These are phyloP conservation scores for Phyllotreta cruciferae DNA, from an alignment of 2,888 invertebrate genomes.

Conservation along the genomic window DNA sequence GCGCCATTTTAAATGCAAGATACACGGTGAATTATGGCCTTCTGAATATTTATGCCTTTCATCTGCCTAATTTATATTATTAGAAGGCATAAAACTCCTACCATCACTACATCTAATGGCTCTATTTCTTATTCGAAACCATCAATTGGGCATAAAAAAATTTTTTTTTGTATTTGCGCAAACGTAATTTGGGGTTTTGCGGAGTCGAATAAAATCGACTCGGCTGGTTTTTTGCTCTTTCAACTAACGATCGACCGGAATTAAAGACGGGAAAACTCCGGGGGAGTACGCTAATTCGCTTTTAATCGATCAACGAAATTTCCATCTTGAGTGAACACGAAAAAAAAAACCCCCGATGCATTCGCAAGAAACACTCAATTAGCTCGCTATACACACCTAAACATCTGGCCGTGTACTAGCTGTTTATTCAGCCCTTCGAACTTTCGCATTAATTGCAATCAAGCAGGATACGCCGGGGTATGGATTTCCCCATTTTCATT, in stretches of 20 bases:
- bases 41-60: constrained; percentile 50
- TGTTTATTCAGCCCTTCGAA: background rate
- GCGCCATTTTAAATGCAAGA: constrained; percentile 53
- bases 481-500: constrained; percentile 12
- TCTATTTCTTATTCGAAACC: too few relatives aligned
- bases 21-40: constrained; percentile 47
- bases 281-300: background rate
- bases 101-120: too few relatives aligned
- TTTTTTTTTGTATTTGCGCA: too few relatives aligned
- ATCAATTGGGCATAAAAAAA: too few relatives aligned
- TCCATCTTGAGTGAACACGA: too few relatives aligned
- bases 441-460: constrained; percentile 12
- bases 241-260: background rate
- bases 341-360: too few relatives aligned
- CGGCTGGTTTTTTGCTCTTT: background rate
- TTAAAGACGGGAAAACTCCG: background rate
- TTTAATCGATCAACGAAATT: background rate
- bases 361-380: too few relatives aligned
- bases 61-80: constrained; percentile 45
- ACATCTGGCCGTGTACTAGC: too few relatives aligned
- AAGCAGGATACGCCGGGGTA: background rate
- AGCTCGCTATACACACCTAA: too few relatives aligned
- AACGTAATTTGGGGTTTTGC: too few relatives aligned
- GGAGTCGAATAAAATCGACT: background rate
- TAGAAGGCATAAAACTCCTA: constrained; percentile 17